Conservation (phyloP, 2,888 invertebrate genomes). For the Synanthedon vespiformis region DNA sequence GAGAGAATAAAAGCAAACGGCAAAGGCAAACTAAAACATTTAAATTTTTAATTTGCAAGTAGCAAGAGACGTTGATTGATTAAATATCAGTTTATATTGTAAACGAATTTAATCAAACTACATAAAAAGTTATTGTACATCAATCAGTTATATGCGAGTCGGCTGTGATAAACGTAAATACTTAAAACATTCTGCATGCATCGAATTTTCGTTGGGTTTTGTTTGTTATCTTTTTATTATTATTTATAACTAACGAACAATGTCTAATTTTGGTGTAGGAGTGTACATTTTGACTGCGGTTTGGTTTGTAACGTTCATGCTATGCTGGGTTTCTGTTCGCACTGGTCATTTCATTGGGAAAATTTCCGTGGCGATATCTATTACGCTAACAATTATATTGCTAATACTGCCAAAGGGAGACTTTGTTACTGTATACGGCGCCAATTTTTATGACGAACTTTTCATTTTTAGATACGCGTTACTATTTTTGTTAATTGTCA, state of each 20-base stretch:
- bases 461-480: constrained; percentile 38
- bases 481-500: constrained; percentile 32
- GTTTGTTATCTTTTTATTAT: background rate
- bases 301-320: constrained; percentile 73
- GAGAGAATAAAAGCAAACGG: no score
- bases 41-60: no score
- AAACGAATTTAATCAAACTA: no score
- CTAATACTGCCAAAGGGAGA: constrained; percentile 71
- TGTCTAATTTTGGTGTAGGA: constrained; percentile 73
- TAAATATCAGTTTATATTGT: no score
- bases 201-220: constrained; percentile 5
- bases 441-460: constrained; percentile 62
- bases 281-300: constrained; percentile 74
- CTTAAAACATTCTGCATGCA: constrained; percentile 25
- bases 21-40: no score
- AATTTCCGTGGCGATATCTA: constrained; percentile 65
- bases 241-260: constrained; percentile 12
- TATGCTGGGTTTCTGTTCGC: constrained; percentile 75
- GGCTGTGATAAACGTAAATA: constrained; percentile 26
- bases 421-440: constrained; percentile 27
- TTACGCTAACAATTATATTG: constrained; percentile 69
- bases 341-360: constrained; percentile 75
- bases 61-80: no score
- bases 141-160: constrained; percentile 18
- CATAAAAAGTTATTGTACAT: no score